These are phyloP conservation scores for Elephas maximus DNA, from an alignment of 2,113 vertebrate genomes.

Conservation along the genomic window DNA sequence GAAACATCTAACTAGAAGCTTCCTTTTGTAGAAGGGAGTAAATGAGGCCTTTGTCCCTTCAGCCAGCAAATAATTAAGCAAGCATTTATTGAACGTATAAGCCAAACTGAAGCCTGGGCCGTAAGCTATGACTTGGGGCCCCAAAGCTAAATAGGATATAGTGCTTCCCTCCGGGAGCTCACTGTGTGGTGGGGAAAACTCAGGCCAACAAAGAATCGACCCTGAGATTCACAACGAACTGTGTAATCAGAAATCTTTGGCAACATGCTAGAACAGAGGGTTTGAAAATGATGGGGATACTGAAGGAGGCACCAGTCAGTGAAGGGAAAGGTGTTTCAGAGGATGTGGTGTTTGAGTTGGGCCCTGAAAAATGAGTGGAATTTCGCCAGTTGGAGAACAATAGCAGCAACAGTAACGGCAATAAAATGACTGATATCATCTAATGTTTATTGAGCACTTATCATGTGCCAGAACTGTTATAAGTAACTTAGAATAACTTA, in stretches of 20 bases:
- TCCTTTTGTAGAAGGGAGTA: neutral
- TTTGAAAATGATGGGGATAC: neutral
- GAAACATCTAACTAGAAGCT: neutral
- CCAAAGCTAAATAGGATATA: neutral
- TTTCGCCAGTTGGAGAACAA: neutral
- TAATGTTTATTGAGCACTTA: neutral
- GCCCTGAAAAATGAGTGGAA: neutral
- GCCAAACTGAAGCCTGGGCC: neutral
- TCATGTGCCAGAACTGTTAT: fast-evolving
- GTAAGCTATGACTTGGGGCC: neutral
- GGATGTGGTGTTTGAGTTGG: neutral
- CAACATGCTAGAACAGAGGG: neutral
- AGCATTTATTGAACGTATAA: neutral
- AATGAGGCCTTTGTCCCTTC: neutral
- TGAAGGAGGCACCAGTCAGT: fast-evolving
- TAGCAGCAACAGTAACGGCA: too few species aligned
- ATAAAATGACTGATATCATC: fast-evolving
- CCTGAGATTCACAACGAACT: fast-evolving
- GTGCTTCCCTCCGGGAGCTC: neutral
- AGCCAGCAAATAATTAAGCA: neutral
- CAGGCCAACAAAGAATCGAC: neutral
- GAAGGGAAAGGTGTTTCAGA: neutral
- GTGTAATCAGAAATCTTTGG: neutral
- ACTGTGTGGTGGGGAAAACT: neutral
- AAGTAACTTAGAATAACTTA: neutral